These are phyloP conservation scores for Tragelaphus buxtoni DNA, from an alignment of 2,113 vertebrate genomes.

Conservation along the genomic window DNA sequence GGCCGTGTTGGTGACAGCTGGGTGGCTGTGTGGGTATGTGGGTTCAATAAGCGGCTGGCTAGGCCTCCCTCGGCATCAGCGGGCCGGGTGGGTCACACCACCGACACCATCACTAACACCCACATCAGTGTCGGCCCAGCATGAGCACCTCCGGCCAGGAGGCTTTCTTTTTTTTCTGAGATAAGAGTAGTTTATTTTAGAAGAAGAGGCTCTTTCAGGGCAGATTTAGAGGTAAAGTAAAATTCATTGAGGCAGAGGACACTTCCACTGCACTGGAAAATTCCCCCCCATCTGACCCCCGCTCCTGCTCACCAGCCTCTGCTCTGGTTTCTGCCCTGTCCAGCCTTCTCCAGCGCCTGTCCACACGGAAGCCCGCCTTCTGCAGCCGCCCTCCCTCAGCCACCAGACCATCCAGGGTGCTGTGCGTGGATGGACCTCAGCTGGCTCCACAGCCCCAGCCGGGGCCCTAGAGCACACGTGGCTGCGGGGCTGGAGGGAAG, in stretches of 20 bases:
- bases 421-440: accelerated
- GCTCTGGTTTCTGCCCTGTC: background rate
- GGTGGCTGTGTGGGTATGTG: background rate
- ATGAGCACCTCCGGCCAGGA: accelerated
- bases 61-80: background rate
- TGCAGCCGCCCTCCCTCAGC: too few species aligned
- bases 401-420: background rate
- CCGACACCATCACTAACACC: background rate
- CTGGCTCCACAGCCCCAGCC: background rate
- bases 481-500: background rate
- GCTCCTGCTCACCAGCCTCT: background rate
- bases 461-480: background rate
- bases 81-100: accelerated
- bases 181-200: background rate
- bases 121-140: accelerated
- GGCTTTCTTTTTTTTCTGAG: background rate
- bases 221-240: background rate
- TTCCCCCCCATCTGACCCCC: background rate
- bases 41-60: background rate
- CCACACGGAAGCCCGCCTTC: accelerated
- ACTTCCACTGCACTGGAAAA: background rate
- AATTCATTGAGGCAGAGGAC: background rate
- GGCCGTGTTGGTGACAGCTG: background rate
- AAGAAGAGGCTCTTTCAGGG: background rate
- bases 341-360: too few species aligned